These are phyloP conservation scores for Pedionomus torquatus DNA, from an alignment of 2,113 vertebrate species.

Conservation along the genomic window DNA sequence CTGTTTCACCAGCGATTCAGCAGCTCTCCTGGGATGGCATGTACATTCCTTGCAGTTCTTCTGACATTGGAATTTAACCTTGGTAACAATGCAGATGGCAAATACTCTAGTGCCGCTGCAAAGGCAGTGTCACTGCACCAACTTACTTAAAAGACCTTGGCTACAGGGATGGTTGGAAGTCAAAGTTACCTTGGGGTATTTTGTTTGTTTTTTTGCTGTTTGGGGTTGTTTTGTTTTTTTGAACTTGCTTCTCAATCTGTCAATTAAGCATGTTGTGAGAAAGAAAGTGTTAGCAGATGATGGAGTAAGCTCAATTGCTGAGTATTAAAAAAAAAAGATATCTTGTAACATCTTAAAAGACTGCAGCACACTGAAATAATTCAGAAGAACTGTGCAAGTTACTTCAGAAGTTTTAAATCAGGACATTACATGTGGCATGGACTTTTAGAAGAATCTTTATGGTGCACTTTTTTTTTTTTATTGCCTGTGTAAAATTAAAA, in stretches of 20 bases:
- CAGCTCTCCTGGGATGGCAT: background rate
- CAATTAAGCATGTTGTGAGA: background rate
- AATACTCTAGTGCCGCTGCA: background rate
- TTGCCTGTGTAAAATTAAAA: constrained; percentile 66
- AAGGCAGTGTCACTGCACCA: background rate
- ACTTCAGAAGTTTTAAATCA: constrained; percentile 25
- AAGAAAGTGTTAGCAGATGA: background rate
- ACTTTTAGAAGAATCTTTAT: background rate
- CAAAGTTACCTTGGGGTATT: background rate
- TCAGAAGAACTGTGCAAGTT: background rate
- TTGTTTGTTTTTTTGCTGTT: background rate
- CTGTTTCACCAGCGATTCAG: background rate
- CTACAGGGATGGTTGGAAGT: background rate
- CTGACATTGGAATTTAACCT: constrained; percentile 1
- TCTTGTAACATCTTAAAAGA: background rate
- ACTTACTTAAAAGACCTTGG: background rate
- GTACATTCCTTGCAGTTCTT: background rate
- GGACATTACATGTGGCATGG: background rate
- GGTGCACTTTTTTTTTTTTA: background rate
- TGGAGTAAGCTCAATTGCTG: background rate
- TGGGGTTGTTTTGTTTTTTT: background rate
- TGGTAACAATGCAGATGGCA: background rate
- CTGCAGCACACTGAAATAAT: background rate
- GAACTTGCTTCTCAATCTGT: background rate
- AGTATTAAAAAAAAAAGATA: background rate